Evolutionary conservation across 2,888 invertebrate species (phyloP), one percentile per base, ranked within the genome.

Genomic region (Netelia fuscicornis): DNA sequence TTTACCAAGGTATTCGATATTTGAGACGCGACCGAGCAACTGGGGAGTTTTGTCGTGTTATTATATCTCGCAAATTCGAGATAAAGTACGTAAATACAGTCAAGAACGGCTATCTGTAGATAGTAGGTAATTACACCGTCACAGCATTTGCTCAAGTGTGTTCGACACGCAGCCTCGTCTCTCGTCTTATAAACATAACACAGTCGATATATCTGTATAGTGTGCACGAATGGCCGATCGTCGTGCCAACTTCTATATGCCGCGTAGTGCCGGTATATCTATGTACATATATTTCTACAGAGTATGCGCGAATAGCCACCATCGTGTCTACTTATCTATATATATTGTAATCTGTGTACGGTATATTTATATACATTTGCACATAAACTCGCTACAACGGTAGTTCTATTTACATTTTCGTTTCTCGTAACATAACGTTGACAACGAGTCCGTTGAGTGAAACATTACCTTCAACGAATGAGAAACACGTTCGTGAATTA

Each of bases 241-340:
- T 6, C 37, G 37, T 37, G 37, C 37, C 37, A 6, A 37, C 5
- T 1, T 37, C 37, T 37, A 37, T 37, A 37, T 37, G 37, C 37
- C 37, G 54, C 37, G 54, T 81, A 64, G 30, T 11, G 48, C 48
- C 1, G 48, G 48, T 48, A 48, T 48, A 48, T 48, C 10, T 48
- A 48, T 71, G 20, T 74, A 48, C 68, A 44, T 74, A 54, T 60
- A 81, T 37, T 20, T 44, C 79, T 48, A 56, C 62, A 42, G 6
- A 37, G 37, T 37, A 5, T 37, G 37, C 37, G 37, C 37, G 37
- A 37, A 37, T 37, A 37, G 37, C 37, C 37, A 37, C 37, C 37
- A 37, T 37, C 37, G 37, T 37, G 37, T 37, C 37, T 37, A 37
- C 37, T 37, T 37, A 37, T 37, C 5, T 37, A 37, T 37, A 37